phyloP scores from a whole-genome alignment of 2,797 vertebrate genomes.

The Aeoliscus strigatus region DNA sequence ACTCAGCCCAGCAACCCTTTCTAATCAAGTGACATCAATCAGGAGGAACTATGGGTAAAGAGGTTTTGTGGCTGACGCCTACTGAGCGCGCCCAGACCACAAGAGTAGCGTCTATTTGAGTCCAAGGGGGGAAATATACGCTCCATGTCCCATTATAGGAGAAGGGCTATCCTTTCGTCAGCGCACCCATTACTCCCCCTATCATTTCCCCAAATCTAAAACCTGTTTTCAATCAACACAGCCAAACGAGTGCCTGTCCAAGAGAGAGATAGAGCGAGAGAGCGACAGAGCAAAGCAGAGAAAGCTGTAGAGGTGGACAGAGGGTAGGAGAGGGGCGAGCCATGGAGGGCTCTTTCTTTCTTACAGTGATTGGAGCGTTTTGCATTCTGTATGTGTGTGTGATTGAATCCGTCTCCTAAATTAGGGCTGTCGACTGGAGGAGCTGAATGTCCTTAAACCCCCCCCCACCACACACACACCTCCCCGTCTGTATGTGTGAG shows the following conservation, averaged over 20 bases:
- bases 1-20: constrained; percentile 74
- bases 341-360: constrained; percentile 76
- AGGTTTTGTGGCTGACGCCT: constrained; percentile 66
- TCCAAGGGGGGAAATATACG: constrained; percentile 89
- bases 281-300: constrained; percentile 24
- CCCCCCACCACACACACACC: constrained; percentile 51
- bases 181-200: constrained; percentile 99
- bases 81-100: constrained; percentile 58
- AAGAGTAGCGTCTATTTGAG: constrained; percentile 74
- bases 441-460: constrained; percentile 89
- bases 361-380: constrained; percentile 96
- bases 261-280: constrained; percentile 81
- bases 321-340: constrained; percentile 59
- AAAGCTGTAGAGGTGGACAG: constrained; percentile 65
- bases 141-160: constrained; percentile 99
- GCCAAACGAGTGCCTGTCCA: constrained; percentile 87
- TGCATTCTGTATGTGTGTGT: constrained; percentile 91
- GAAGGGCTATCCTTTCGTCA: constrained; percentile 98
- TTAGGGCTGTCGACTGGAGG: constrained; percentile 96
- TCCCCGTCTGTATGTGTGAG: constrained; percentile 25
- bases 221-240: constrained; percentile 99
- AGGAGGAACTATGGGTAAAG: constrained; percentile 73
- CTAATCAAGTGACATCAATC: constrained; percentile 89
- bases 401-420: constrained; percentile 99
- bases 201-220: constrained; percentile 99